A percentile compares a stretch with the other conserved stretches of the same genome.
These are phyloP conservation scores for Mystacides longicornis DNA, from an alignment of 2,888 invertebrate genomes.

Conservation along the genomic window DNA sequence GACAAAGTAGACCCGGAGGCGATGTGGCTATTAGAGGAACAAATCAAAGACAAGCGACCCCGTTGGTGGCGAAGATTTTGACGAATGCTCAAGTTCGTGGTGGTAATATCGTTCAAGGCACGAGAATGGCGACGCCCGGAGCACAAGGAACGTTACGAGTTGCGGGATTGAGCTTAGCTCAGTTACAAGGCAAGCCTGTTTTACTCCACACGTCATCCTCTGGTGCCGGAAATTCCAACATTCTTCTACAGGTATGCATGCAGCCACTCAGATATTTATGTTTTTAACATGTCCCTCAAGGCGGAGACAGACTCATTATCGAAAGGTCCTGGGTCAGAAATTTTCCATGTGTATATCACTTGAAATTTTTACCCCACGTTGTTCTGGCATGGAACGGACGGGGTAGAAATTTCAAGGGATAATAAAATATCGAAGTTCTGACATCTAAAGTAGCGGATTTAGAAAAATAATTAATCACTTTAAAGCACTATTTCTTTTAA, in stretches of 20 bases:
- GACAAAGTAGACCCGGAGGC: slow-evolving; percentile 38
- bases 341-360: no score
- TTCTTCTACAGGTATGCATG: slow-evolving; percentile 19
- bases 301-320: no score
- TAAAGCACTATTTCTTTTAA: no score
- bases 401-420: no score
- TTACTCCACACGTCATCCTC: slow-evolving; percentile 18
- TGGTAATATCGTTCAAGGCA: slow-evolving; percentile 33
- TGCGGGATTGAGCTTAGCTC: slow-evolving; percentile 25
- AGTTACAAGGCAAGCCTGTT: slow-evolving; percentile 24
- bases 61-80: slow-evolving; percentile 64
- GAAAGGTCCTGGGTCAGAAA: no score
- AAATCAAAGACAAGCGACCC: slow-evolving; percentile 41
- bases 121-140: slow-evolving; percentile 38
- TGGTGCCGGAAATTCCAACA: slow-evolving; percentile 12
- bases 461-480: no score
- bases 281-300: no score
- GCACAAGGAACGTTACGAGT: slow-evolving; percentile 30
- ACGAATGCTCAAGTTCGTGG: slow-evolving; percentile 55
- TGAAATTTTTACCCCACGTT: no score
- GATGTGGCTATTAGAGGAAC: slow-evolving; percentile 30
- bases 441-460: no score
- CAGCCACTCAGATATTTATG: no score
- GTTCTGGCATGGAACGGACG: no score
- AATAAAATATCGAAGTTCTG: no score